Evolutionary conservation across 2,888 invertebrate species (phyloP).

Genomic region (Idaea aversata): DNA sequence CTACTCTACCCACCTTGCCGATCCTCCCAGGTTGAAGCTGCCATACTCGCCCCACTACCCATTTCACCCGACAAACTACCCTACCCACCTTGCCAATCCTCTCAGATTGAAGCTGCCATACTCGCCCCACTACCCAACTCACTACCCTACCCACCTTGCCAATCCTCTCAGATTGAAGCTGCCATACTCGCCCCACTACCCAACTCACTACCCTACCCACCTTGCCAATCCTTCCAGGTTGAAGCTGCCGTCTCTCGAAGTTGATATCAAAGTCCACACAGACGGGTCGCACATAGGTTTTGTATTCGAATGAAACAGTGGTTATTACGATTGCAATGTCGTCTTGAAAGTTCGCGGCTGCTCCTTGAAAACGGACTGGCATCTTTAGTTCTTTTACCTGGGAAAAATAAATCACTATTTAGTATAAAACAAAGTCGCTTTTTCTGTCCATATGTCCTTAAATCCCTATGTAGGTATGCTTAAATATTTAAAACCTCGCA

Average conservation of each 20-base stretch:
- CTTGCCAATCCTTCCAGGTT: constrained; percentile 35
- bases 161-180: constrained; percentile 36
- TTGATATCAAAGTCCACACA: constrained; percentile 63
- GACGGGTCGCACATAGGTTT: constrained; percentile 67
- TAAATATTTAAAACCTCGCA: too few species aligned
- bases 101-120: not conserved
- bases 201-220: constrained; percentile 16
- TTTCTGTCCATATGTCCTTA: too few species aligned
- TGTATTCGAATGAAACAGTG: constrained; percentile 53
- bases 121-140: not conserved
- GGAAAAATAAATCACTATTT: not conserved
- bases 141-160: constrained; percentile 32
- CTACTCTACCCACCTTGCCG: too few species aligned
- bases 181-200: constrained; percentile 15
- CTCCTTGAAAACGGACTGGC: constrained; percentile 70
- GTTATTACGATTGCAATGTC: constrained; percentile 78
- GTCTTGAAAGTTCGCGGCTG: constrained; percentile 74
- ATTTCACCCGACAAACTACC: not conserved
- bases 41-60: not conserved
- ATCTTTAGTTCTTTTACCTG: constrained; percentile 62
- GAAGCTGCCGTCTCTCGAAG: constrained; percentile 44
- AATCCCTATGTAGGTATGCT: too few species aligned
- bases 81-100: too few species aligned
- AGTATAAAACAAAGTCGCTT: too few species aligned
- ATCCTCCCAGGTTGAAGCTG: too few species aligned